Evolutionary conservation across 23 tunicate species (phyloP), one percentile per base, ranked within the genome.

Genomic region (Trididemnum clinides): DNA sequence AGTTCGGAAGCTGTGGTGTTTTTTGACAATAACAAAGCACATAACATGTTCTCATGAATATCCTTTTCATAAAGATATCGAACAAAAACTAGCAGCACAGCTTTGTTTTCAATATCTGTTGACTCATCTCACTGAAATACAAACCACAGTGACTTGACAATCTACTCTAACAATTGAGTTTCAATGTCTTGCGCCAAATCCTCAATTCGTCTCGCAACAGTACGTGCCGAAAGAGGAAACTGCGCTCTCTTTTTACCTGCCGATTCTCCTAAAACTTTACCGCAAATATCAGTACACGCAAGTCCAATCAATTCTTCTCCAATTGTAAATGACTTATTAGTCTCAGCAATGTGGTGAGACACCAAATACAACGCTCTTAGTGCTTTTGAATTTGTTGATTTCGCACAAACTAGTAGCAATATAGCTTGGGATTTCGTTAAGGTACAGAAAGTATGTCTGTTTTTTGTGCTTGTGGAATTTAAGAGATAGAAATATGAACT

Each of bases 1-100:
- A 85, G 81, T 71, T 88, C 87, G 19, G 82, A 28, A 63, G 88
- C 92, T 69, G 92, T 88, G 70, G 92, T 83, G 77, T 82, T 88
- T 82, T 50, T 88, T 72, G 82, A 37, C 63, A 88, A 74, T 54
- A 50, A 73, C 50, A 65, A 64, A 57, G 88, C 78, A 89, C 88
- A 87, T 15, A 85, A 50, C 50, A 87, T 83, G 66, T 87, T 71
- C 64, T 88, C 88, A 71, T 82, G 71, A 87, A 72, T n/a, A 49
- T 82, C 87, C 71, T 64, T 36, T 32, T 69, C 81, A 70, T 34
- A 57, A 51, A 69, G 65, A 72, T 88, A 88, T 37, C 92, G 81
- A 63, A 88, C 92, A 82, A 82, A 87, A 82, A 87, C 91, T 70
- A 82, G 86, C 38, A 88, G 87, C 58, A 35, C 80, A 33, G 81